phyloP scores from a whole-genome alignment of 2,888 invertebrate genomes.

The Dilophus febrilis region DNA sequence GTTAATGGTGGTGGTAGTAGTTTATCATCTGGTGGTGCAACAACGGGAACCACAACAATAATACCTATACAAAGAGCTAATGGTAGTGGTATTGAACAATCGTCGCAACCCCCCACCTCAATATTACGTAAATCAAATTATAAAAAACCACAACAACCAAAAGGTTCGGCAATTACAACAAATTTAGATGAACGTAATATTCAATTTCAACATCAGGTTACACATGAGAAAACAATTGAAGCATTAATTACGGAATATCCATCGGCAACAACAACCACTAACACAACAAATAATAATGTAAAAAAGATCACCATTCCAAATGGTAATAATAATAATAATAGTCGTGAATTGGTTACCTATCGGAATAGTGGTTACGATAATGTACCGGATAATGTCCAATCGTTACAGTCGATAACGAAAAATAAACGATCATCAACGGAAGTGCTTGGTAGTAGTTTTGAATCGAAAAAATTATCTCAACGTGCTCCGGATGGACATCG shows the following conservation, averaged over 20 bases:
- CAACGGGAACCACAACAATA: not conserved
- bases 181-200: conserved; percentile 31
- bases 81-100: not conserved
- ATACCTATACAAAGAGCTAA: not conserved
- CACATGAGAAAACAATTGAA: conserved; percentile 37
- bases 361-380: conserved; percentile 6
- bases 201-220: conserved; percentile 34
- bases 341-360: conserved; percentile 32
- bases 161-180: conserved; percentile 45
- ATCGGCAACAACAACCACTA: conserved; percentile 12
- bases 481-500: conserved; percentile 61
- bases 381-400: conserved; percentile 12
- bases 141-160: conserved; percentile 33
- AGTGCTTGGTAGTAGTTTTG: conserved; percentile 67
- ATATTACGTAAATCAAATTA: conserved; percentile 31
- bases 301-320: conserved; percentile 18
- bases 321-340: conserved; percentile 12
- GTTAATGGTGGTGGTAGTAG: conserved; percentile 1
- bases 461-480: conserved; percentile 68
- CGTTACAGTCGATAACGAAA: conserved; percentile 61
- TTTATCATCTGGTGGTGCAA: conserved; percentile 1
- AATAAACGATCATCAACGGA: conserved; percentile 70
- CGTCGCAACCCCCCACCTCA: conserved; percentile 3
- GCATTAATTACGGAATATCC: conserved; percentile 33
- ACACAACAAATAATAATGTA: not conserved